These are phyloP conservation scores for Sebastes iracundus DNA, from an alignment of 2,797 vertebrate genomes.

Conservation along the genomic window DNA sequence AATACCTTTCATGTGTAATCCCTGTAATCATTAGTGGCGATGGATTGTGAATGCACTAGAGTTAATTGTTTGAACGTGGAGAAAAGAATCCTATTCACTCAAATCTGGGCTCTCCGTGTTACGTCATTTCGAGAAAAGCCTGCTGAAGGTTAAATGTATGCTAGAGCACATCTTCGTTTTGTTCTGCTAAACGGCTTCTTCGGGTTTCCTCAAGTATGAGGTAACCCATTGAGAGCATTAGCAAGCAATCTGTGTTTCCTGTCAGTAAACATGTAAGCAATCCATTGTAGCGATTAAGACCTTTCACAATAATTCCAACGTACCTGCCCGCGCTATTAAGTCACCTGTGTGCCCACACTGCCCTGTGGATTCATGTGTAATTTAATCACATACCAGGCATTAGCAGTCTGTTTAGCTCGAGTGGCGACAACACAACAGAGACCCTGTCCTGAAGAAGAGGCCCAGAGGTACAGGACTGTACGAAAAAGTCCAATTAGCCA, in stretches of 20 bases:
- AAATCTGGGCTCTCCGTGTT: conserved; percentile 6
- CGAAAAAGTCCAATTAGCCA: conserved; percentile 46
- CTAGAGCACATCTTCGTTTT: neutral
- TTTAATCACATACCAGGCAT: conserved; percentile 36
- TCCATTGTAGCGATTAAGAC: neutral
- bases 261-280: conserved; percentile 2
- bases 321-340: neutral
- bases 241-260: neutral
- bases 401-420: conserved; percentile 26
- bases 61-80: conserved; percentile 52
- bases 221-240: neutral
- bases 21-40: conserved; percentile 54
- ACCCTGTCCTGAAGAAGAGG: conserved; percentile 38
- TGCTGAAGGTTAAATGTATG: conserved; percentile 46
- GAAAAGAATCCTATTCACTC: conserved; percentile 37
- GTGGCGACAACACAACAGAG: conserved; percentile 26
- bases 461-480: conserved; percentile 25
- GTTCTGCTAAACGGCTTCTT: conserved; percentile 12
- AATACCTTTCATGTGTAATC: conserved; percentile 58
- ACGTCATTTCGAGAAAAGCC: conserved; percentile 14
- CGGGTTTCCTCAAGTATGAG: conserved; percentile 1
- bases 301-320: neutral
- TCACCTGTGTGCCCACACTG: neutral
- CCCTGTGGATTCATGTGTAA: conserved; percentile 25
- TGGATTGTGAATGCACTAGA: conserved; percentile 53